Evolutionary conservation across 2,888 invertebrate genomes (phyloP).

Genomic region (Lochmaea capreae): DNA sequence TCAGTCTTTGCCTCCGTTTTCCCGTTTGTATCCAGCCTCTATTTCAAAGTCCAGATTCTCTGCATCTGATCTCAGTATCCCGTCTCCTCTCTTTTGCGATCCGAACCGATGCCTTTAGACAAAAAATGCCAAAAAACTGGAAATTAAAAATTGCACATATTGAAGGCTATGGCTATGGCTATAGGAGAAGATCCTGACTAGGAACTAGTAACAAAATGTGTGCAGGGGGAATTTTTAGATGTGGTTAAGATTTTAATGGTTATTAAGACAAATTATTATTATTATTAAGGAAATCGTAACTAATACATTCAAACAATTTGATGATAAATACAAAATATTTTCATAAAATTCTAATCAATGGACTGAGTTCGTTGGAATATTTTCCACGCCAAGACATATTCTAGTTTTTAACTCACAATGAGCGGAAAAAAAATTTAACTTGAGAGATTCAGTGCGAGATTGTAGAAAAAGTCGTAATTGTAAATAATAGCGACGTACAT

Average conservation of each 20-base stretch:
- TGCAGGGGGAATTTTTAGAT: too few species aligned
- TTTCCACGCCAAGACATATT: conserved; percentile 27
- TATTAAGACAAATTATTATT: not conserved
- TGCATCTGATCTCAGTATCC: too few species aligned
- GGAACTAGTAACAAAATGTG: too few species aligned
- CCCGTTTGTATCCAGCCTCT: too few species aligned
- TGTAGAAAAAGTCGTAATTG: conserved; percentile 22
- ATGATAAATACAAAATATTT: conserved; percentile 7
- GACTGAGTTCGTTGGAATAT: conserved; percentile 24
- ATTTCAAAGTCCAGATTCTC: too few species aligned
- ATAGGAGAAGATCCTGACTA: too few species aligned
- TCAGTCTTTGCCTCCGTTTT: too few species aligned
- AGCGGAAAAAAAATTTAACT: conserved; percentile 15
- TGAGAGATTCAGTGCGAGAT: conserved; percentile 27
- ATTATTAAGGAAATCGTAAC: not conserved
- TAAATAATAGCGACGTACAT: not conserved
- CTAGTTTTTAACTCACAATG: conserved; percentile 20
- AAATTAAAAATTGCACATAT: too few species aligned
- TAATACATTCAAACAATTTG: conserved; percentile 24
- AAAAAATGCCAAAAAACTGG: too few species aligned
- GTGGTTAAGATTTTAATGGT: conserved; percentile 6
- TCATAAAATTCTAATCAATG: conserved; percentile 21
- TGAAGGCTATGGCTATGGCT: too few species aligned
- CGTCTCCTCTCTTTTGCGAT: too few species aligned
- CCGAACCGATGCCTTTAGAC: too few species aligned